Evolutionary conservation across 2,888 invertebrate genomes (phyloP).

Genomic region (Eristalis pertinax): DNA sequence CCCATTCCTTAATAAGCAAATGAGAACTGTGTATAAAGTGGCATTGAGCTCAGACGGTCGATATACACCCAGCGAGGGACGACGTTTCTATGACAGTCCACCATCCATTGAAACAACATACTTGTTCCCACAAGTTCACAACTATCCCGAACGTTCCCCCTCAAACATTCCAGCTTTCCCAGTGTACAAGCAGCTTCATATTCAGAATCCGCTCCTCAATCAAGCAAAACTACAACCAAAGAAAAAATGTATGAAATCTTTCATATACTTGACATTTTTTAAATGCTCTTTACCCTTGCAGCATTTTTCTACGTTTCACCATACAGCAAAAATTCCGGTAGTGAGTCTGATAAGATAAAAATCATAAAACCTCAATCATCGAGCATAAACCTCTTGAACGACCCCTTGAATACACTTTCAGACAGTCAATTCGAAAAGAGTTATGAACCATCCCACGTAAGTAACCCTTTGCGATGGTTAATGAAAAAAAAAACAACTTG

Average conservation of each 20-base stretch:
- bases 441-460: constrained; percentile 66
- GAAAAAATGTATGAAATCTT: constrained; percentile 75
- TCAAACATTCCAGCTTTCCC: constrained; percentile 76
- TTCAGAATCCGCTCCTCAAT: constrained; percentile 78
- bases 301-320: constrained; percentile 58
- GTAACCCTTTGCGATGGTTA: neutral
- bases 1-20: constrained; percentile 78
- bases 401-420: constrained; percentile 50
- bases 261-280: neutral
- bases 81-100: constrained; percentile 80
- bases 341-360: constrained; percentile 46
- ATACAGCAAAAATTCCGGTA: constrained; percentile 39
- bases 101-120: constrained; percentile 84
- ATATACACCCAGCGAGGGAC: constrained; percentile 82
- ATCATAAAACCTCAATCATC: constrained; percentile 35
- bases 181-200: constrained; percentile 77
- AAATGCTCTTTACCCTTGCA: constrained; percentile 24
- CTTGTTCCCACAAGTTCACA: constrained; percentile 82
- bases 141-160: constrained; percentile 74
- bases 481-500: neutral
- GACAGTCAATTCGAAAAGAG: constrained; percentile 57
- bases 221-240: constrained; percentile 78
- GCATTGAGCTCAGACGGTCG: constrained; percentile 83
- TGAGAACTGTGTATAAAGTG: constrained; percentile 80
- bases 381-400: constrained; percentile 50